phyloP scores from a whole-genome alignment of 1,140 invertebrate genomes.

The Pseudomyrmex cubaensis region DNA sequence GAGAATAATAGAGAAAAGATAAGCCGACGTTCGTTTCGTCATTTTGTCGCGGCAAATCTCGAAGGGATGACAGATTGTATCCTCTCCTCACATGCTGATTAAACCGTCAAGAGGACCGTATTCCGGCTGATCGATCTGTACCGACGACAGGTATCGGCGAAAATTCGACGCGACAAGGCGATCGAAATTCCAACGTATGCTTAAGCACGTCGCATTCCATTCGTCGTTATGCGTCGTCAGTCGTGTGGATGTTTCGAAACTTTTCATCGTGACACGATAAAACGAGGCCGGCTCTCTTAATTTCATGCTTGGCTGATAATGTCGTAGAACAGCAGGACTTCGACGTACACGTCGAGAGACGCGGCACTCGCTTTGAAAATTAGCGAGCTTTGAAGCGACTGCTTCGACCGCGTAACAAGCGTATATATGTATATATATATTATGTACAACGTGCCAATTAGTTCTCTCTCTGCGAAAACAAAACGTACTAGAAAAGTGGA shows the following conservation, averaged over 20 bases:
- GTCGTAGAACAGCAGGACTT: background rate
- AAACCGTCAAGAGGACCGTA: constrained; percentile 19
- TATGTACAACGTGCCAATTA: constrained; percentile 10
- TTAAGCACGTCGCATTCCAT: background rate
- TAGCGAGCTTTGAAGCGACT: constrained; percentile 5
- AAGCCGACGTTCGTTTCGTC: constrained; percentile 28
- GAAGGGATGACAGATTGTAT: constrained; percentile 18
- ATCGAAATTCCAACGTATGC: background rate
- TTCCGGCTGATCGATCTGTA: constrained; percentile 38
- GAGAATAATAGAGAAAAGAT: background rate
- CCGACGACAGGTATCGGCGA: constrained; percentile 27
- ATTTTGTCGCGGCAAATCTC: constrained; percentile 43
- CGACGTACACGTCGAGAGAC: constrained; percentile 3
- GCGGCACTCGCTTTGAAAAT: constrained; percentile 24
- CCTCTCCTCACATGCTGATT: constrained; percentile 38
- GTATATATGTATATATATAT: background rate
- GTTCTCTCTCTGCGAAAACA: too few species aligned
- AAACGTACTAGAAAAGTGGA: background rate
- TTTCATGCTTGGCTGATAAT: constrained; percentile 40
- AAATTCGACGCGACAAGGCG: constrained; percentile 1
- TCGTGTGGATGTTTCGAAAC: constrained; percentile 2
- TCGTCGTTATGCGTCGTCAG: background rate
- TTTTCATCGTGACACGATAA: background rate
- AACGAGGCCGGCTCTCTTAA: constrained; percentile 2
- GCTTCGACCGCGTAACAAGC: constrained; percentile 32